phyloP scores from a whole-genome alignment of 2,888 invertebrate species.

The Eupithecia pulchellata region DNA sequence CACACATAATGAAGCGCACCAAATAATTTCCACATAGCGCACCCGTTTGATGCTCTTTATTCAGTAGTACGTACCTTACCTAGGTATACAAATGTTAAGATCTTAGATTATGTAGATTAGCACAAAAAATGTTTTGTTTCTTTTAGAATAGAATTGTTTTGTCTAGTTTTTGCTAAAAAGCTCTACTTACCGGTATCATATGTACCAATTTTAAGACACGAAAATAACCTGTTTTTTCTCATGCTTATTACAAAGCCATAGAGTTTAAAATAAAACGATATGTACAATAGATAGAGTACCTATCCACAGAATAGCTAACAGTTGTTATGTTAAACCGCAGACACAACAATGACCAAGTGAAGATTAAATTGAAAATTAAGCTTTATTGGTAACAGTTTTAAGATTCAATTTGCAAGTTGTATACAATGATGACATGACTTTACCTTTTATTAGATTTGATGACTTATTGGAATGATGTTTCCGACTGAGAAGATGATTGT shows the following conservation, averaged over 20 bases:
- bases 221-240: background rate
- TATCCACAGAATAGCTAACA: background rate
- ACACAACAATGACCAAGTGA: background rate
- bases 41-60: too few species aligned
- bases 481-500: slow-evolving; percentile 33
- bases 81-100: too few species aligned
- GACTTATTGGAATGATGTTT: slow-evolving; percentile 29
- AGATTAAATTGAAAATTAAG: slow-evolving; percentile 2
- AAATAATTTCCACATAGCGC: too few species aligned
- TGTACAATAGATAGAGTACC: background rate
- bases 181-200: too few species aligned
- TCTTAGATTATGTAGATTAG: too few species aligned
- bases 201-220: too few species aligned
- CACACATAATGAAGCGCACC: too few species aligned
- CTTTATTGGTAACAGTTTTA: slow-evolving; percentile 11
- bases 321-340: background rate
- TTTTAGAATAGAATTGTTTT: background rate
- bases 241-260: background rate
- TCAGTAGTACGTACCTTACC: too few species aligned
- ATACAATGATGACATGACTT: slow-evolving; percentile 27
- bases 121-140: too few species aligned
- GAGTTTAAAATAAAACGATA: background rate
- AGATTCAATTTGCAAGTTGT: slow-evolving; percentile 1
- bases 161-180: too few species aligned
- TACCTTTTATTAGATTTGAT: slow-evolving; percentile 35